Percentiles rank a stretch among this genome's conserved stretches.
Conservation (phyloP, 2,888 invertebrate species). For the Argynnis bischoffii region DNA sequence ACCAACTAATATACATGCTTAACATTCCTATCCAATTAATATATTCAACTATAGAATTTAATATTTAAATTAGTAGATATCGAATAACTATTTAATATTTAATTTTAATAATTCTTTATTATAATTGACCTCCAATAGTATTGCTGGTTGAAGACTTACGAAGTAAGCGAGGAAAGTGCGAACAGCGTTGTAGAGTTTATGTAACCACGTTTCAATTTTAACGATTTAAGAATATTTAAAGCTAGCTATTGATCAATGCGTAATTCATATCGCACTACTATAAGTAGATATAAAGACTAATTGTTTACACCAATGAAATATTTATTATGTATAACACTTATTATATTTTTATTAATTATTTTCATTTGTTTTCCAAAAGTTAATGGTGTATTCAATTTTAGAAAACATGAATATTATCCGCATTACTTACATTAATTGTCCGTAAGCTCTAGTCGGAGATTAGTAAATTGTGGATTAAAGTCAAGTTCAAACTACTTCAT, state of each 20-base stretch:
- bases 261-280: too few relatives aligned
- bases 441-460: not conserved
- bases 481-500: constrained; percentile 17
- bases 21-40: too few relatives aligned
- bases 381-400: too few relatives aligned
- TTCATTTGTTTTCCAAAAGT: too few relatives aligned
- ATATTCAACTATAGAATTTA: too few relatives aligned
- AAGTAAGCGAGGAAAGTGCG: not conserved
- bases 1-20: not conserved
- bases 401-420: not conserved
- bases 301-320: too few relatives aligned
- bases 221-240: too few relatives aligned
- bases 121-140: constrained; percentile 1
- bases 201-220: not conserved
- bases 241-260: too few relatives aligned
- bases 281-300: too few relatives aligned
- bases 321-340: too few relatives aligned
- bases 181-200: not conserved
- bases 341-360: too few relatives aligned
- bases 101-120: not conserved
- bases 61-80: not conserved
- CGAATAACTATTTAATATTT: not conserved
- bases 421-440: not conserved
- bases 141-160: constrained; percentile 13
- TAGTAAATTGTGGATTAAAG: constrained; percentile 12